Conservation (phyloP, 2,113 vertebrate genomes). For the Gadus chalcogrammus region DNA sequence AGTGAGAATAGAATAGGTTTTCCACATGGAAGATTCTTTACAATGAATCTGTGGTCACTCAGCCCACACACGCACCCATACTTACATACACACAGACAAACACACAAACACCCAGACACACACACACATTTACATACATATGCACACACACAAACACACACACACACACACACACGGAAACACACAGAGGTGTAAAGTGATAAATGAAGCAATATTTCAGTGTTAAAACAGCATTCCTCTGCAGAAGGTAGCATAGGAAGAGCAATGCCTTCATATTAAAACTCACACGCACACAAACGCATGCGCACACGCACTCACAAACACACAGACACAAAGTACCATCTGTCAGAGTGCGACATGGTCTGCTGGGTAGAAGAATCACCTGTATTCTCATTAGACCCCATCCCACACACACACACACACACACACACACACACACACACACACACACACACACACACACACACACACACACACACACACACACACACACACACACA, state of each 20-base stretch:
- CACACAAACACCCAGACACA: background rate
- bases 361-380: slow-evolving; percentile 49
- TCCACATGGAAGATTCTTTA: slow-evolving; percentile 60
- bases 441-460: slow-evolving; percentile 2
- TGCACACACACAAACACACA: background rate
- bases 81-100: slow-evolving; percentile 1
- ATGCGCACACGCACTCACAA: slow-evolving; percentile 8
- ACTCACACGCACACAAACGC: slow-evolving; percentile 11
- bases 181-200: slow-evolving; percentile 37
- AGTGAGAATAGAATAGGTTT: slow-evolving; percentile 51
- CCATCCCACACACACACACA: background rate
- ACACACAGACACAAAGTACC: slow-evolving; percentile 33
- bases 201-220: slow-evolving; percentile 69
- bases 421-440: slow-evolving; percentile 7
- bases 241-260: slow-evolving; percentile 47
- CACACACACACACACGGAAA: slow-evolving; percentile 10
- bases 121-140: background rate
- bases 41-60: slow-evolving; percentile 61
- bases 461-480: slow-evolving; percentile 7
- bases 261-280: slow-evolving; percentile 41
- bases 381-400: slow-evolving; percentile 34
- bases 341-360: slow-evolving; percentile 48
- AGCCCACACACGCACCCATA: slow-evolving; percentile 13
- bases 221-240: slow-evolving; percentile 50
- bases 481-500: too few species aligned